Base-by-base conservation (phyloP, 2,888 invertebrate genomes). In the Tetragonisca angustula region DNA sequence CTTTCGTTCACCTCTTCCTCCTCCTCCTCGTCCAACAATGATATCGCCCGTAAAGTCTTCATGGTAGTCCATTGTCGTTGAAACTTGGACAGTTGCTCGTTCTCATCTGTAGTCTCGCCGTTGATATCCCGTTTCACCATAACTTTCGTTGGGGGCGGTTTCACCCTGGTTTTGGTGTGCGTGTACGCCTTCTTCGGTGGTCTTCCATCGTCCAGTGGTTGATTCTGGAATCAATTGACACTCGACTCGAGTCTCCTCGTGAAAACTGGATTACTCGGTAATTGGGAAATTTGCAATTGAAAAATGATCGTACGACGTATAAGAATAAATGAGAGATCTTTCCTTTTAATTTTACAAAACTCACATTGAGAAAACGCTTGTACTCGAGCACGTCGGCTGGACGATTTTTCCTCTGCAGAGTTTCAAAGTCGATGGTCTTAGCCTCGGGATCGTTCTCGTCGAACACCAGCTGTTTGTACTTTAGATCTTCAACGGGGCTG, bases 351-450 rank as follows among this genome's bases (percentile, higher is more conserved):
- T 43, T 11, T 43, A 43, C 1, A 3, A 0, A 52, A 59, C 91
- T 90, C 70, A 93, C 93, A 86, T 91, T 92, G 4, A 93, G 85
- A 67, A 93, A 93, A 43, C 91, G 89, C 68, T 93, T 93, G 81
- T 93, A 93, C 70, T 92, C 91, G 24, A 92, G 84, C 15, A 93
- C 88, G 72, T 92, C 93, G 43, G 92, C 92, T 2, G 93, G 93
- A 80, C 92, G 91, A 86, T 93, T 93, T 49, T 89, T 90, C 81
- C 88, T 88, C 15, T 89, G 91, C 59, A 94, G 84, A 21, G 86
- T 87, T n/a, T 93, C 90, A n/a, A 93, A 88, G 67, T 93, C 91
- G 61, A 93, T 91, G 0, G 86, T 88, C 72, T 87, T 89, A 11
- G 88, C 89, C 9, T 86, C 84, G 5, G 90, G 86, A 85, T 91